These are phyloP conservation scores for Muscidifurax raptorellus DNA, from an alignment of 1,140 invertebrate species.

Conservation along the genomic window DNA sequence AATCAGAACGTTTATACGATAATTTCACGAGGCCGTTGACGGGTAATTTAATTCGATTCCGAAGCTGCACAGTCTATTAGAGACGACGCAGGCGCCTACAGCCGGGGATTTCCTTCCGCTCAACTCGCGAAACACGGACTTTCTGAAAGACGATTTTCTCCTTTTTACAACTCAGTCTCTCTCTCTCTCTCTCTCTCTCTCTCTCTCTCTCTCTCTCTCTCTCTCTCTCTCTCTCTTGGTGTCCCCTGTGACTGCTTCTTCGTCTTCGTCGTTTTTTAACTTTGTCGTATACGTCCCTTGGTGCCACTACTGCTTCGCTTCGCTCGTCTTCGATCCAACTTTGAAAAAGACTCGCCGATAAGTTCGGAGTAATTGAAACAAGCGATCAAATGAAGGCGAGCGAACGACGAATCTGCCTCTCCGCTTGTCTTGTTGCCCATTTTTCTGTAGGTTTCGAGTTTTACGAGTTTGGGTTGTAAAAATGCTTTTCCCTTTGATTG, in stretches of 20 bases:
- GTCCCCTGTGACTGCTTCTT: neutral
- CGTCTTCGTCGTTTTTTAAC: neutral
- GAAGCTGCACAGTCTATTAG: slow-evolving; percentile 50
- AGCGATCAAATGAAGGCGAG: slow-evolving; percentile 20
- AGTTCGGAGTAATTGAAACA: slow-evolving; percentile 25
- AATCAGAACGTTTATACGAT: slow-evolving; percentile 59
- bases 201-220: neutral
- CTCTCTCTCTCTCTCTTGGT: neutral
- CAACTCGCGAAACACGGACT: slow-evolving; percentile 6
- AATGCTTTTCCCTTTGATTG: neutral
- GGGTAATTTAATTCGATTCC: slow-evolving; percentile 55
- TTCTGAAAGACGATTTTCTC: slow-evolving; percentile 36
- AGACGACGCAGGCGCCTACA: slow-evolving; percentile 30
- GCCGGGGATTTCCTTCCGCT: slow-evolving; percentile 13
- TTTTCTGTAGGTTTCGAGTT: neutral
- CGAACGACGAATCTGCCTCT: neutral
- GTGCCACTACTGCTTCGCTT: neutral
- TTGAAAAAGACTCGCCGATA: slow-evolving; percentile 11
- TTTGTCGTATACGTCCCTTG: neutral
- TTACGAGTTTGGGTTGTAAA: neutral
- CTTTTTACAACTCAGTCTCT: neutral
- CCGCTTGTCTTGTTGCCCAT: neutral
- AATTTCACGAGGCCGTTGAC: slow-evolving; percentile 52
- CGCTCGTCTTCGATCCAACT: neutral
- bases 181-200: no score